Evolutionary conservation across 2,888 invertebrate species (phyloP).

Genomic region (Norana najaformis): DNA sequence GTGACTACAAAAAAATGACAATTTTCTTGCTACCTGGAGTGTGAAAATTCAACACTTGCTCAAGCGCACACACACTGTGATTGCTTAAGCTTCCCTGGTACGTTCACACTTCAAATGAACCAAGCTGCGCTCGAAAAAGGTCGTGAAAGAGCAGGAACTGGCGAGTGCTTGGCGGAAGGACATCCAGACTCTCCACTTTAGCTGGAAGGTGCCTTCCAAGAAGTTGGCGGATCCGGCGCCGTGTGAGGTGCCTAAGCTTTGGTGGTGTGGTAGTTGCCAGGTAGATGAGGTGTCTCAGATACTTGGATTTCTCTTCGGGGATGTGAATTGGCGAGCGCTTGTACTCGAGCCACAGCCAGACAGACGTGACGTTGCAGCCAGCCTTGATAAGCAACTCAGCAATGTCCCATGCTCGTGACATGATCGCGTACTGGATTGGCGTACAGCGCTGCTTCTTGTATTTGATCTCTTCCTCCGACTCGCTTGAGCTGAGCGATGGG

Average conservation of each 20-base stretch:
- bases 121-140: slow-evolving; percentile 41
- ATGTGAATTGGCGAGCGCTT: slow-evolving; percentile 37
- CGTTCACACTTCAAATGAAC: slow-evolving; percentile 45
- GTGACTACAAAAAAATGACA: background rate
- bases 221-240: slow-evolving; percentile 36
- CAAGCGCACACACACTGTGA: background rate
- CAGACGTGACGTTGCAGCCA: slow-evolving; percentile 40
- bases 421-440: slow-evolving; percentile 43
- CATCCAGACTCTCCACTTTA: slow-evolving; percentile 39
- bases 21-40: background rate
- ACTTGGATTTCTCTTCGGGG: slow-evolving; percentile 40
- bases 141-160: slow-evolving; percentile 43
- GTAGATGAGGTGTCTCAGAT: slow-evolving; percentile 39
- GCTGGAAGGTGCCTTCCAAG: slow-evolving; percentile 38
- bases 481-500: slow-evolving; percentile 38
- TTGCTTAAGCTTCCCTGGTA: background rate
- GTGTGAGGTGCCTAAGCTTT: slow-evolving; percentile 37
- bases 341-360: slow-evolving; percentile 42
- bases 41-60: background rate
- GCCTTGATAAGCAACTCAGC: slow-evolving; percentile 44
- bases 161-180: slow-evolving; percentile 32
- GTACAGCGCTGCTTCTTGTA: slow-evolving; percentile 35
- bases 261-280: slow-evolving; percentile 33
- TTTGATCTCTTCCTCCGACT: slow-evolving; percentile 40
- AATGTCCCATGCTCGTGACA: slow-evolving; percentile 43